These are phyloP conservation scores for Crematogaster levior DNA, from an alignment of 2,888 invertebrate genomes.

Conservation along the genomic window DNA sequence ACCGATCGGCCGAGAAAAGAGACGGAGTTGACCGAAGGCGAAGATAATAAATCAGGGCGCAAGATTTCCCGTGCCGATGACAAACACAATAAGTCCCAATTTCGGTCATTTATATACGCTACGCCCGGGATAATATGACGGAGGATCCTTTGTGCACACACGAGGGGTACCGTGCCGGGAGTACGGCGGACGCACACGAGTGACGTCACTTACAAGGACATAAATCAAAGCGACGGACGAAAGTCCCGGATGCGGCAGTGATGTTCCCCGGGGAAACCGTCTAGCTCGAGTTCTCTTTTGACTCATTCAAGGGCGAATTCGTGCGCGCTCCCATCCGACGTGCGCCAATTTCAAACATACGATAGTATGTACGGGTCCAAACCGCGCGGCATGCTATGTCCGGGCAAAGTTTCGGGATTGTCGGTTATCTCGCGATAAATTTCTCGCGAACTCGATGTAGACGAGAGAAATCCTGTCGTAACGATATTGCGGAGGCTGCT, in stretches of 20 bases:
- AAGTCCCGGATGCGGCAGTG: conserved; percentile 77
- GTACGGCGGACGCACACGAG: conserved; percentile 80
- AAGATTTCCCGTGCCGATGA: conserved; percentile 81
- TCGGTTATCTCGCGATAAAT: conserved; percentile 17
- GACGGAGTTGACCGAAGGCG: conserved; percentile 17
- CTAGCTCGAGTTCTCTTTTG: conserved; percentile 64
- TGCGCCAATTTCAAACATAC: conserved; percentile 39
- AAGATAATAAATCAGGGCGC: conserved; percentile 77
- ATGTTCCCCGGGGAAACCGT: conserved; percentile 77
- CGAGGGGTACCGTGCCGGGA: conserved; percentile 54
- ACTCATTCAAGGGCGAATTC: conserved; percentile 60
- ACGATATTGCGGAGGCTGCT: not conserved
- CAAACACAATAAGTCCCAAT: conserved; percentile 86
- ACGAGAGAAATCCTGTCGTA: not conserved
- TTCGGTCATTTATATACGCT: conserved; percentile 85
- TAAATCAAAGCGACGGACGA: conserved; percentile 85
- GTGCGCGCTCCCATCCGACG: conserved; percentile 34
- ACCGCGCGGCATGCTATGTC: conserved; percentile 8
- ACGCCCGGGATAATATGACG: conserved; percentile 84
- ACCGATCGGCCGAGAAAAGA: conserved; percentile 41
- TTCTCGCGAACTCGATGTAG: not conserved
- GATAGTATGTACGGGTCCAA: conserved; percentile 7
- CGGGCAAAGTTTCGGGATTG: conserved; percentile 4
- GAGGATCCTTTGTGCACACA: conserved; percentile 85
- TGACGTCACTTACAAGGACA: conserved; percentile 86